A percentile compares a stretch with the other conserved stretches of the same genome.
These are phyloP conservation scores for Miltochrista miniata DNA, from an alignment of 2,888 invertebrate genomes.

Conservation along the genomic window DNA sequence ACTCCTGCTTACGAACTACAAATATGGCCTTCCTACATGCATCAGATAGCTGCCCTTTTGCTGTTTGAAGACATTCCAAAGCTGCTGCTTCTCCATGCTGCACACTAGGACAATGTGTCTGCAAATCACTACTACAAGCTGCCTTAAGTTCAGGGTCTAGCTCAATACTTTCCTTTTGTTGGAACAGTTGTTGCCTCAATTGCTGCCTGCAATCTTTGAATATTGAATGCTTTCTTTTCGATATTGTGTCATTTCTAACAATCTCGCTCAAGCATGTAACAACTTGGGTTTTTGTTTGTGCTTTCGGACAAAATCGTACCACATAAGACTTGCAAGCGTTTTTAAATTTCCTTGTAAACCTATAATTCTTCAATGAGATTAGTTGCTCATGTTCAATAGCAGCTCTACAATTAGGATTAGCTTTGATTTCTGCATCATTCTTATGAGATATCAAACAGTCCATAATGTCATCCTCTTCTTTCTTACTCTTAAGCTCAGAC, in stretches of 20 bases:
- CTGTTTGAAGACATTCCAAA: constrained; percentile 90
- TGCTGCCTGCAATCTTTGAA: constrained; percentile 96
- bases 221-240: constrained; percentile 89
- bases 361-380: constrained; percentile 95
- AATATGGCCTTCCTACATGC: constrained; percentile 92
- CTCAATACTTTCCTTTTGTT: constrained; percentile 94
- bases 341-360: constrained; percentile 97
- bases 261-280: constrained; percentile 95
- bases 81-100: constrained; percentile 88
- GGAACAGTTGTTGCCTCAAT: constrained; percentile 94
- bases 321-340: constrained; percentile 95
- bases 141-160: constrained; percentile 93
- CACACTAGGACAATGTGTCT: constrained; percentile 87
- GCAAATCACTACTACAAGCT: constrained; percentile 92
- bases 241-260: constrained; percentile 94
- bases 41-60: constrained; percentile 85
- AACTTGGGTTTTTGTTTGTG: constrained; percentile 90
- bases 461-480: constrained; percentile 95
- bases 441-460: constrained; percentile 97
- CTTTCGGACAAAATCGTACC: constrained; percentile 85
- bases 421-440: constrained; percentile 91
- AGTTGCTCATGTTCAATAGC: constrained; percentile 99
- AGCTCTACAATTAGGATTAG: constrained; percentile 92
- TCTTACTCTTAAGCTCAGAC: constrained; percentile 86
- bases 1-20: constrained; percentile 92